Evolutionary conservation across 2,113 vertebrate species (phyloP), one percentile per base, ranked within the genome.

Genomic region (Microtus pennsylvanicus): DNA sequence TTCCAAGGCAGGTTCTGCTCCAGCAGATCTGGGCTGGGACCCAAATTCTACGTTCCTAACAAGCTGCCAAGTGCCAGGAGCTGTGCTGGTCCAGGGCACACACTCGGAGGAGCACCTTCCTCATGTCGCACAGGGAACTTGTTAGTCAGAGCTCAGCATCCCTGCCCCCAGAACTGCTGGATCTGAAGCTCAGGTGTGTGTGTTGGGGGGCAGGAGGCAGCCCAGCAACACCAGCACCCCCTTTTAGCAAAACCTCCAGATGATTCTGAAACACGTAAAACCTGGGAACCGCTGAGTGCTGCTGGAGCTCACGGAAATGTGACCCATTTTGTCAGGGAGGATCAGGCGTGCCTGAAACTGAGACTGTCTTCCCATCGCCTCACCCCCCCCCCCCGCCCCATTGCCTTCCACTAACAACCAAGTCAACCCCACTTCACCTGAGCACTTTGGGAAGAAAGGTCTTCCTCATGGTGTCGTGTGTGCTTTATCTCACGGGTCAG

Each of bases 101-200:
- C 45, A 9, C 7, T 21, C 0, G 1, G 61, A 55, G 38, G 55
- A 38, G 33, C n/a, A 12, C 1, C 0, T 0, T 76, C 75, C 55
- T 76, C 42, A 24, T 1, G 28, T 9, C 14, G 50, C 42, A 74
- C 35, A 16, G 47, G 26, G 72, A 52, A 17, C 45, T 17, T 63
- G 45, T 58, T 35, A 67, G 22, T 52, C 80, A 94, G 61, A 89
- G 45, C 70, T 45, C 6, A 38, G 77, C n/a, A 58, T 58, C 58
- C 38, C n/a, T 0, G 19, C 21, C 14, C 33, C 16, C 65, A 80
- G 47, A 63, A 3, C 28, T 35, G 8, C 30, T 1, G 30, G 24
- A 28, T 42, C 67, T 14, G 65, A 30, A 81, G 63, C 16, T 78
- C 55, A 47, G 58, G n/a, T 17, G 58, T 45, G 17, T 50, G 55